Conservation (phyloP, 2,797 vertebrate species). For the Avahi laniger region DNA sequence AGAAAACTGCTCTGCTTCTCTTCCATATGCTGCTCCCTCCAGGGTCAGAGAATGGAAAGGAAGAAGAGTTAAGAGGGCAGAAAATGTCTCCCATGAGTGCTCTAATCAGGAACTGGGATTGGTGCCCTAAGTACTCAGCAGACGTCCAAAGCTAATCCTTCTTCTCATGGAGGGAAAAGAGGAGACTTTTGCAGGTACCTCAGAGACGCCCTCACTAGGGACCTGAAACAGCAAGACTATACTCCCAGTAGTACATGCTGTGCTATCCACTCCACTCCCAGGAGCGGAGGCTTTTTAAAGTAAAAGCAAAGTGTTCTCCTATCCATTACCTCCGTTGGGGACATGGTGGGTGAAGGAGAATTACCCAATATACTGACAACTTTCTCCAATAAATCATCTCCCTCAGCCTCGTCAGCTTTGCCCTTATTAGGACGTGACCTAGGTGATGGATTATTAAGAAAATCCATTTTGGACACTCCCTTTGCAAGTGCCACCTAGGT, state of each 20-base stretch:
- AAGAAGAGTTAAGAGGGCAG: background rate
- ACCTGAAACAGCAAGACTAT: no score
- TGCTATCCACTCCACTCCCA: background rate
- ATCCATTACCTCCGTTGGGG: background rate
- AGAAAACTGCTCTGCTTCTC: background rate
- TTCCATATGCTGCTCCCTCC: background rate
- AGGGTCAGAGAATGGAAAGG: background rate
- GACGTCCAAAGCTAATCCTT: background rate
- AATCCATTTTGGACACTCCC: background rate
- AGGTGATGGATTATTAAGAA: background rate
- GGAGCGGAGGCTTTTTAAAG: background rate
- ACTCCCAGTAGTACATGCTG: no score
- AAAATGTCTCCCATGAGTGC: background rate
- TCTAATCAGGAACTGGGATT: background rate
- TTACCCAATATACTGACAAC: background rate
- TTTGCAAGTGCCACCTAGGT: background rate
- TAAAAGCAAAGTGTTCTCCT: background rate
- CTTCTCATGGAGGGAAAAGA: background rate
- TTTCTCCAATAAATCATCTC: background rate
- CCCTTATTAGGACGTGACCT: background rate
- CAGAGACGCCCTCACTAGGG: background rate
- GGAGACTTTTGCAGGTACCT: background rate
- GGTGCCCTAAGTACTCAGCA: fast-evolving
- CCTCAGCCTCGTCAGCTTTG: background rate
- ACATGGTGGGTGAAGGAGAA: background rate